Base-by-base conservation (phyloP, 1,140 invertebrate species). In the Nilaparvata lugens region DNA sequence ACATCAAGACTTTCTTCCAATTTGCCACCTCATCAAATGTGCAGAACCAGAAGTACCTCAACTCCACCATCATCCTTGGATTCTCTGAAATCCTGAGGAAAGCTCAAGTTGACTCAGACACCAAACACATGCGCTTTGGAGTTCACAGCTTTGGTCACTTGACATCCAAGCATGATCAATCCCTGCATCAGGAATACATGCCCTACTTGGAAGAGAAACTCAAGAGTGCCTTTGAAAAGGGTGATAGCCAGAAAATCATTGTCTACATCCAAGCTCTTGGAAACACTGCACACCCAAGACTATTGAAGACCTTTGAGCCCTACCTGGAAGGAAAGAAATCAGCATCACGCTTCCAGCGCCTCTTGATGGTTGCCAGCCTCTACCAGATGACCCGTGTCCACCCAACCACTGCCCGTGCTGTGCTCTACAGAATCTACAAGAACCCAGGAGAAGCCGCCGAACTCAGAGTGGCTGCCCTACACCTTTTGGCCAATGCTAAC, bases 381-480 rank as follows among this genome's bases (percentile, higher is more conserved):
- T 68, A 73, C 40, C 70, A 74, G 55, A 65, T 87, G 4, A 73
- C 75, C 13, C 62, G 68, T 6, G 65, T 71, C 40, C 66, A 76
- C 40, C 82, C 84, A 14, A 71, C 70, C 60, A 43, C 76, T 2
- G 79, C 75, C 0, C 76, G 78, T 28, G 69, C 78, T 16, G 77
- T 84, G 5, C 67, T 86, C 0, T 86, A 77, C 71, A 85, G 80
- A 65, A 81, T 87, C 58, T 83, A 86, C 62, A 74, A 78, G 61
- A 87, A 87, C 69, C 73, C 74, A 13, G 78, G 73, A 51, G 85
- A 88, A 64, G 64, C 74, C 16, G 78, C 81, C 56, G 79, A 86
- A 74, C 72, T 87, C 2, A 78, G 86, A 63, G 78, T 79, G 23
- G 79, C 80, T 45, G 84, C 85, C 42, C 79, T 86, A 9, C 77